Percentiles rank a stretch among this genome's conserved stretches.
Evolutionary conservation across 2,797 vertebrate genomes (phyloP).

Genomic region (Serranus cabrilla): DNA sequence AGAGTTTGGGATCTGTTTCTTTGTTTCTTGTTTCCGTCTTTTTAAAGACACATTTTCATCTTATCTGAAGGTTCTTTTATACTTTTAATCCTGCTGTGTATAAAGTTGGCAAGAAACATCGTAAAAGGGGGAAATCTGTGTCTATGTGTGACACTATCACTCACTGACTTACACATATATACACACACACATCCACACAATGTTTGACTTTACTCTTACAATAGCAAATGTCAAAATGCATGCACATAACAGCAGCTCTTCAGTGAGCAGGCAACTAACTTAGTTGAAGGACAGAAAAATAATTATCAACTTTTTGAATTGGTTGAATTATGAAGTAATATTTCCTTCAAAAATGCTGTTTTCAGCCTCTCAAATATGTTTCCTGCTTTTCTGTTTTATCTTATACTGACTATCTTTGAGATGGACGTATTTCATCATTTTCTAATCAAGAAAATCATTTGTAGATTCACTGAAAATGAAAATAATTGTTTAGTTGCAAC

Average conservation of each 20-base stretch:
- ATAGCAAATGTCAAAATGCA: slow-evolving; percentile 23
- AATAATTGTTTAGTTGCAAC: too few relatives aligned
- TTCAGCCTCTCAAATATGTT: too few relatives aligned
- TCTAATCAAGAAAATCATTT: too few relatives aligned
- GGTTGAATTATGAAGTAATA: too few relatives aligned
- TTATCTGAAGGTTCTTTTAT: slow-evolving; percentile 50
- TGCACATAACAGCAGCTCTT: slow-evolving; percentile 14
- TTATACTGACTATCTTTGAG: too few relatives aligned
- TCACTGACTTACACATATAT: slow-evolving; percentile 19
- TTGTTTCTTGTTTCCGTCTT: slow-evolving; percentile 46
- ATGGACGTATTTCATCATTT: too few relatives aligned
- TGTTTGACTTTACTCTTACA: slow-evolving; percentile 40
- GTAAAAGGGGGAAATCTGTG: slow-evolving; percentile 49
- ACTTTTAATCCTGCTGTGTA: slow-evolving; percentile 46
- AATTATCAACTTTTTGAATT: too few relatives aligned
- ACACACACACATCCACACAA: slow-evolving; percentile 8
- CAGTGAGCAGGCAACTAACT: too few relatives aligned
- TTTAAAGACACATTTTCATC: slow-evolving; percentile 53
- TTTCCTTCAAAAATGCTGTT: too few relatives aligned
- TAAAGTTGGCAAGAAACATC: slow-evolving; percentile 52
- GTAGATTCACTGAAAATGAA: too few relatives aligned
- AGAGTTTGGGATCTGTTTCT: slow-evolving; percentile 60
- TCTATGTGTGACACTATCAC: slow-evolving; percentile 56
- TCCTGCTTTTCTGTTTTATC: too few relatives aligned
- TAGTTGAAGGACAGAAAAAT: too few relatives aligned